Evolutionary conservation across 2,113 vertebrate species (phyloP), one percentile per base, ranked within the genome.

Genomic region (Tor tambroides): DNA sequence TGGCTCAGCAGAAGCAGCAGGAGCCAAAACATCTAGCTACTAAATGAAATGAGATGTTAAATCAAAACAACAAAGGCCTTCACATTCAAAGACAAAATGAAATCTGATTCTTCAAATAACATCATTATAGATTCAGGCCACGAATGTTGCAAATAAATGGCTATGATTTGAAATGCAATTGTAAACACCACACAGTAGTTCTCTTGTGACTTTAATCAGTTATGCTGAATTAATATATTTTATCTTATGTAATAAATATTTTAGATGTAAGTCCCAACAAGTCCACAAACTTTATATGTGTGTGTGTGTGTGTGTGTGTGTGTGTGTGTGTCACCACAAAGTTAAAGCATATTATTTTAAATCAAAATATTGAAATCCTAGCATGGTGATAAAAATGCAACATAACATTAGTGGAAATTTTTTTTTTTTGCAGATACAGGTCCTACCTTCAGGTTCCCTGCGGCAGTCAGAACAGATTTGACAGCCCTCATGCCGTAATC

Each of bases 401-500:
- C 23, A 63, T 17, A 80, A 41, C 23, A 63, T n/a, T n/a, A n/a
- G n/a, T n/a, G n/a, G n/a, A n/a, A n/a, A n/a, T n/a, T 30, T 28
- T 43, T 15, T 4, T 23, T 80, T 14, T 21, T 3, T 17, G 65
- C 21, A 51, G 14, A 74, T 51, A 74, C 38, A 41, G 41, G 4
- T 11, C 80, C 17, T 94, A 98, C 97, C 96, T 99, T 99, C 30
- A 99, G 95, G 90, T 99, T 99, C 56, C 98, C 98, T 12, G 98
- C 98, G 87, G 98, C 98, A 88, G 98, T 95, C 83, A 99, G 93
- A 15, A 99, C 98, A 15, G 98, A 98, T 94, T 99, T 99, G 21
- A 99, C 97, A 23, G 98, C 98, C 89, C 98, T 95, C 98, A 99
- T 99, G 26, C 98, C 97, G 0, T 99, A 99, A 92, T 99, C 98